Evolutionary conservation across 2,113 vertebrate species (phyloP), one percentile per base, ranked within the genome.

Genomic region (Calyptomena viridis): DNA sequence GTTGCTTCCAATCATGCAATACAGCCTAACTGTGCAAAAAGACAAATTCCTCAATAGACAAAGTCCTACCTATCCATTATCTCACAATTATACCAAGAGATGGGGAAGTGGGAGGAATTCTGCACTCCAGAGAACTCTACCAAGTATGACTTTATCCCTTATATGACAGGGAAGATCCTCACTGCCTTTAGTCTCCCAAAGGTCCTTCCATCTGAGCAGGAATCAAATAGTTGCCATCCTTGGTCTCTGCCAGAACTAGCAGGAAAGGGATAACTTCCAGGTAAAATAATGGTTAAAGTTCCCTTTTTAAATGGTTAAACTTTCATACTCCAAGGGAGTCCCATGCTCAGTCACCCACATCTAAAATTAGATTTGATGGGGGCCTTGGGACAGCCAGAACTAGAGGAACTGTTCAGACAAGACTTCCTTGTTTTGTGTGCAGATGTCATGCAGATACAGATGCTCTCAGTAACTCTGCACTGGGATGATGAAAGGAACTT

Each of bases 381-480:
- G 55, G 42, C 42, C 9, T 40, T 0, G 0, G 59, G 42, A 50
- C n/a, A 59, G 28, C 11, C 56, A 22, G 15, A 91, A 27, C 0
- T 8, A 74, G 74, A 33, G 9, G 59, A 80, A 30, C 15, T 21
- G 11, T 13, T 52, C 23, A 44, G 56, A 11, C 15, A 66, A 49
- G 84, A 12, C 14, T 52, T 31, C 12, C 21, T 33, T 33, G 12
- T 8, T 63, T 39, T 63, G 33, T 30, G 40, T 59, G 73, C 39
- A 69, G 46, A 4, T 22, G 30, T 28, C 44, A 22, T 12, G 22
- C 9, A 63, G 55, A 13, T 6, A 35, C 9, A 44, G 64, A 46
- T 39, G 19, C 56, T 56, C 40, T 62, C n/a, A 42, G n/a, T 13
- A 31, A 52, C n/a, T 58, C 47, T 31, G 16, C 50, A 4, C 37